Percentiles rank a stretch among this genome's conserved stretches.
phyloP scores from a whole-genome alignment of 2,113 vertebrate genomes.

The Oncorhynchus clarkii region DNA sequence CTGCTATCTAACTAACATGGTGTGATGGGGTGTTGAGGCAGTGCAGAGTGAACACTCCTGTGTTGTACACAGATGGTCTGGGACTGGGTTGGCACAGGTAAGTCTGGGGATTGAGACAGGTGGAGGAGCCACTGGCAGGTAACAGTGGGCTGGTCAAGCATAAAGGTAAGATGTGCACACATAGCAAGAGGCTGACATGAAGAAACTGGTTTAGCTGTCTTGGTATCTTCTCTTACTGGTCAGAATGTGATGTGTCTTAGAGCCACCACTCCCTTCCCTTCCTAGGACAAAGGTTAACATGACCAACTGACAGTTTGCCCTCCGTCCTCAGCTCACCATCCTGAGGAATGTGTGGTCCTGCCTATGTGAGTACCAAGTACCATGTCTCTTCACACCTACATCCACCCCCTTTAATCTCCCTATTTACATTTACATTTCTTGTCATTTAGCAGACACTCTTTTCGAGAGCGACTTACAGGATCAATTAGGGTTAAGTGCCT shows the following conservation, averaged over 20 bases:
- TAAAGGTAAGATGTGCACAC: neutral
- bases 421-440: constrained; percentile 15
- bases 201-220: neutral
- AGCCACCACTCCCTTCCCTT: neutral
- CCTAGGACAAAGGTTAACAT: neutral
- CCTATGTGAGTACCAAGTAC: constrained; percentile 16
- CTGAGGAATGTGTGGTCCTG: constrained; percentile 14
- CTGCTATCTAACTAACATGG: constrained; percentile 57
- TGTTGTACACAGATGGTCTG: constrained; percentile 9
- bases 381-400: constrained; percentile 23
- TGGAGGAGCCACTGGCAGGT: neutral
- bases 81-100: neutral
- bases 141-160: neutral
- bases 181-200: neutral
- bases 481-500: too few relatives aligned
- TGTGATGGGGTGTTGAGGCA: constrained; percentile 10
- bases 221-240: neutral
- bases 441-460: too few relatives aligned
- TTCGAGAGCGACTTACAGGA: too few relatives aligned
- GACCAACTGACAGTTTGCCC: neutral
- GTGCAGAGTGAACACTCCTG: constrained; percentile 8
- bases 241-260: neutral
- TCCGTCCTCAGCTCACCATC: neutral
- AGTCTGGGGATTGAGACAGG: neutral
- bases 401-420: constrained; percentile 38